These are phyloP conservation scores for Cyphomyrmex costatus DNA, from an alignment of 1,140 invertebrate genomes.

Conservation along the genomic window DNA sequence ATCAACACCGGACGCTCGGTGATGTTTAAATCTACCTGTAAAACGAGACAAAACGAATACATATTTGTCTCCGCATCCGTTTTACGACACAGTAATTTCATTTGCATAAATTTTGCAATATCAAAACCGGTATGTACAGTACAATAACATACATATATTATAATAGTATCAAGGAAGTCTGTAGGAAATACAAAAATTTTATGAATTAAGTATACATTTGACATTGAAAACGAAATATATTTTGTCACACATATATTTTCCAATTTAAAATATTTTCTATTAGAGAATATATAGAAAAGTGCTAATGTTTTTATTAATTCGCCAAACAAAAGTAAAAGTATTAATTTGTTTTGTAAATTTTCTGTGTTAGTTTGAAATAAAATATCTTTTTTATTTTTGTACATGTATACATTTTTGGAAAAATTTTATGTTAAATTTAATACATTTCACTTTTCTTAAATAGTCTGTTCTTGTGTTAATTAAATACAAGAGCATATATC, in stretches of 20 bases:
- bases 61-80: background rate
- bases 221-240: background rate
- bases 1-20: constrained; percentile 23
- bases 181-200: background rate
- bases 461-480: too few relatives aligned
- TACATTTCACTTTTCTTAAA: too few relatives aligned
- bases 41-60: background rate
- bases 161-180: background rate
- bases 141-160: background rate
- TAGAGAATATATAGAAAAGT: background rate
- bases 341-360: background rate
- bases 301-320: background rate
- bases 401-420: too few relatives aligned
- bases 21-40: background rate
- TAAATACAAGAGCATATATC: too few relatives aligned
- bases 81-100: background rate
- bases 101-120: background rate
- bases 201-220: background rate
- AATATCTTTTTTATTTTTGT: background rate
- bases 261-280: background rate
- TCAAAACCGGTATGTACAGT: background rate
- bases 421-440: too few relatives aligned
- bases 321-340: background rate
- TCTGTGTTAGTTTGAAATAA: background rate
- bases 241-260: background rate